Conservation (phyloP, 2,797 vertebrate genomes). For the Lithobates pipiens region DNA sequence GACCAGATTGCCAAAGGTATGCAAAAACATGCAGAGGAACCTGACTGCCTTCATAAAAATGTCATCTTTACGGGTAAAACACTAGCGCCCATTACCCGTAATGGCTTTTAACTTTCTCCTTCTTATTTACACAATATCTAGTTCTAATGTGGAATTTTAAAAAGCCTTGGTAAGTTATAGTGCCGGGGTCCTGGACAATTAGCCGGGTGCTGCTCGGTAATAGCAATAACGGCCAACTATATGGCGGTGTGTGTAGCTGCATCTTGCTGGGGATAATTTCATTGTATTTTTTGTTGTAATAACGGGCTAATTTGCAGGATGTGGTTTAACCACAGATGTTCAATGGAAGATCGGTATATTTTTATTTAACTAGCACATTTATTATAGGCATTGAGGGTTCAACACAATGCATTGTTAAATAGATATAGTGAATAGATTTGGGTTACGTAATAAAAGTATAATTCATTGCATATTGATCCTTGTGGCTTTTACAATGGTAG, state of each 20-base stretch:
- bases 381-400: not conserved
- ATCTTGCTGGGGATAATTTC: not conserved
- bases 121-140: conserved; percentile 52
- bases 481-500: not conserved
- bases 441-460: not conserved
- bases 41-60: conserved; percentile 45
- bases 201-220: conserved; percentile 18
- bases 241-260: conserved; percentile 4
- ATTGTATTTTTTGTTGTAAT: not conserved
- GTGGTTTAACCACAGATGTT: not conserved
- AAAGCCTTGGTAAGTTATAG: conserved; percentile 27
- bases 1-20: conserved; percentile 53
- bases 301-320: not conserved
- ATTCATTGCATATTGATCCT: too few species aligned
- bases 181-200: not conserved
- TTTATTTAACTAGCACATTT: not conserved
- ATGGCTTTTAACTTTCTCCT: conserved; percentile 27
- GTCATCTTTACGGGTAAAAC: conserved; percentile 48
- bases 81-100: conserved; percentile 53
- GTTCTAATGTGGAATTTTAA: conserved; percentile 43
- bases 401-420: not conserved
- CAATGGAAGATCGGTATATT: not conserved
- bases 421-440: not conserved
- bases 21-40: conserved; percentile 51
- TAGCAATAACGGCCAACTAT: not conserved